phyloP scores from a whole-genome alignment of 2,113 vertebrate species.

The Semnornis frantzii region DNA sequence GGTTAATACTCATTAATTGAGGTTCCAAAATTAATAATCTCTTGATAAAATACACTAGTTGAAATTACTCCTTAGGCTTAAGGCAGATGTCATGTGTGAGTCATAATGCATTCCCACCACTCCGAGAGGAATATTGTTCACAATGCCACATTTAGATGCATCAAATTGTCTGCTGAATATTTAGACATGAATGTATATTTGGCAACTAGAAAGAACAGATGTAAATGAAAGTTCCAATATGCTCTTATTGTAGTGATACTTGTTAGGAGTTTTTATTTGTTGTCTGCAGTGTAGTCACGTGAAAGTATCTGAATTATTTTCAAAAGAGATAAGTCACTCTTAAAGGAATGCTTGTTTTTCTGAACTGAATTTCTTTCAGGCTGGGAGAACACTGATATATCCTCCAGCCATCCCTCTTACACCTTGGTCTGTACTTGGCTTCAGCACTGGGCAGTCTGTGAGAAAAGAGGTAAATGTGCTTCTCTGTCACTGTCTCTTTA shows the following conservation, averaged over 20 bases:
- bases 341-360: background rate
- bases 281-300: background rate
- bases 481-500: background rate
- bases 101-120: conserved; percentile 44
- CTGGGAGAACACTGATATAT: background rate
- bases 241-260: background rate
- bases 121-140: conserved; percentile 27
- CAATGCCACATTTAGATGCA: conserved; percentile 43
- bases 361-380: background rate
- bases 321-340: background rate
- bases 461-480: background rate
- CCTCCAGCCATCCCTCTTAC: background rate
- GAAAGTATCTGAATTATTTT: background rate
- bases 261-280: background rate
- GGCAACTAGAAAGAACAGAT: background rate
- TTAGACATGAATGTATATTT: conserved; percentile 18
- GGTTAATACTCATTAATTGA: conserved; percentile 40
- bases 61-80: conserved; percentile 11
- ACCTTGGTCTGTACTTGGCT: background rate
- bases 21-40: conserved; percentile 37
- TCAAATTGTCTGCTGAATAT: conserved; percentile 45
- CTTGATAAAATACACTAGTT: conserved; percentile 27
- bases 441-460: background rate
- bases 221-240: background rate
- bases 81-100: conserved; percentile 27